Conservation (phyloP, 2,797 vertebrate species). For the Tinamus major region DNA sequence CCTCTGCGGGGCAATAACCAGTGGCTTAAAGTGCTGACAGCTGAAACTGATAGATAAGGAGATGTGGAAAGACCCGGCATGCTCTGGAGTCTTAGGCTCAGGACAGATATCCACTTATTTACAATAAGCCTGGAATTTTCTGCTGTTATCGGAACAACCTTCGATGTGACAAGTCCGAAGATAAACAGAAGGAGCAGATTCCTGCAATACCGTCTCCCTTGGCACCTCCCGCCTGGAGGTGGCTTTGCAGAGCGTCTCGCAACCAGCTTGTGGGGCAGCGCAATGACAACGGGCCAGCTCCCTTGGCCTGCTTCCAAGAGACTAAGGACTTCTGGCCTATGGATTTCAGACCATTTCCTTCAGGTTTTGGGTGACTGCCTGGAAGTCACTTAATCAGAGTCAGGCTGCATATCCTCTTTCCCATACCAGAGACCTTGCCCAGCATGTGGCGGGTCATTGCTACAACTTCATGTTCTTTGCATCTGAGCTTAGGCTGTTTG, state of each 20-base stretch:
- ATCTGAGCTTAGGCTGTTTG: not conserved
- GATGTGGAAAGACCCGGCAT: not conserved
- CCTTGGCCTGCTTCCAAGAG: not conserved
- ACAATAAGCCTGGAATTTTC: not conserved
- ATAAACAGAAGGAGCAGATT: not conserved
- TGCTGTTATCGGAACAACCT: not conserved
- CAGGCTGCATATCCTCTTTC: not conserved
- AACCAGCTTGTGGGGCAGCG: not conserved
- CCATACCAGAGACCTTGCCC: not conserved
- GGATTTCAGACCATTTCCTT: not conserved
- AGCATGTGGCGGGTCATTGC: not conserved
- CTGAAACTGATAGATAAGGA: not conserved
- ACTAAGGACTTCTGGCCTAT: not conserved
- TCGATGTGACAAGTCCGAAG: not conserved
- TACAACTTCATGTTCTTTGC: not conserved
- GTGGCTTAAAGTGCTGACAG: not conserved
- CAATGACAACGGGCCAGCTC: not conserved
- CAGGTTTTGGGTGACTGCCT: not conserved
- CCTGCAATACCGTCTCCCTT: not conserved
- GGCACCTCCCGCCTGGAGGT: not conserved
- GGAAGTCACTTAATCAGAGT: not conserved
- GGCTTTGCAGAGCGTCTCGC: not conserved
- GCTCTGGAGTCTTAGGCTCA: not conserved
- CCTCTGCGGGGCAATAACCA: not conserved
- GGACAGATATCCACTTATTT: not conserved